These are phyloP conservation scores for Phyllotreta striolata DNA, from an alignment of 2,888 invertebrate genomes.

Conservation along the genomic window DNA sequence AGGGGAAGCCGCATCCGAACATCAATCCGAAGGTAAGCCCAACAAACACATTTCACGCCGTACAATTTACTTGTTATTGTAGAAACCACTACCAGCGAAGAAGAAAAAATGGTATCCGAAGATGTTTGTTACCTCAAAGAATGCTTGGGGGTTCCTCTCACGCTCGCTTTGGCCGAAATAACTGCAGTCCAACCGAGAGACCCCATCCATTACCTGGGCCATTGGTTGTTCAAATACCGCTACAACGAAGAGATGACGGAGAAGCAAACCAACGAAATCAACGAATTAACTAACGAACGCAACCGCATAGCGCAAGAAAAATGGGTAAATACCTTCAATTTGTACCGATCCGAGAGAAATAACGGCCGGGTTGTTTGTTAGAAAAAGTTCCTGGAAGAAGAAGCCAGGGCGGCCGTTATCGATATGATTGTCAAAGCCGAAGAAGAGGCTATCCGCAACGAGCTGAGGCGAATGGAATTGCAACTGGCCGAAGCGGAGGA, in stretches of 20 bases:
- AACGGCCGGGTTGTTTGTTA: conserved; percentile 40
- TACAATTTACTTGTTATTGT: neutral
- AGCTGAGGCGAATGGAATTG: conserved; percentile 51
- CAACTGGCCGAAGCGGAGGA: conserved; percentile 48
- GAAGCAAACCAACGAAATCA: conserved; percentile 52
- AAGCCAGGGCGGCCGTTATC: conserved; percentile 54
- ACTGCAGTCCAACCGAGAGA: conserved; percentile 61
- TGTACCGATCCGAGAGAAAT: neutral
- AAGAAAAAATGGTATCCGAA: conserved; percentile 50
- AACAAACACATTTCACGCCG: neutral
- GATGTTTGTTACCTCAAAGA: conserved; percentile 58
- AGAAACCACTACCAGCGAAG: conserved; percentile 8
- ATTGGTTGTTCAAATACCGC: conserved; percentile 63
- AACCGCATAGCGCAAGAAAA: conserved; percentile 53
- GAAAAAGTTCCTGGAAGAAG: conserved; percentile 55
- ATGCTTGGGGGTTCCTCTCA: conserved; percentile 57
- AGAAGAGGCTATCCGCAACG: conserved; percentile 52
- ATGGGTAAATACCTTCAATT: conserved; percentile 49
- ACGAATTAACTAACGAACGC: conserved; percentile 55
- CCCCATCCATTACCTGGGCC: conserved; percentile 63
- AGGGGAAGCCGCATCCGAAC: conserved; percentile 6
- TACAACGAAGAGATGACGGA: conserved; percentile 60
- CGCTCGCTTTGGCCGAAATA: conserved; percentile 61
- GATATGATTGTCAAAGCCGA: conserved; percentile 57
- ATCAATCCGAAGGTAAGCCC: conserved; percentile 23